Evolutionary conservation across 1,140 invertebrate genomes (phyloP), one percentile per base, ranked within the genome.

Genomic region (Aphelenchoides avenae): DNA sequence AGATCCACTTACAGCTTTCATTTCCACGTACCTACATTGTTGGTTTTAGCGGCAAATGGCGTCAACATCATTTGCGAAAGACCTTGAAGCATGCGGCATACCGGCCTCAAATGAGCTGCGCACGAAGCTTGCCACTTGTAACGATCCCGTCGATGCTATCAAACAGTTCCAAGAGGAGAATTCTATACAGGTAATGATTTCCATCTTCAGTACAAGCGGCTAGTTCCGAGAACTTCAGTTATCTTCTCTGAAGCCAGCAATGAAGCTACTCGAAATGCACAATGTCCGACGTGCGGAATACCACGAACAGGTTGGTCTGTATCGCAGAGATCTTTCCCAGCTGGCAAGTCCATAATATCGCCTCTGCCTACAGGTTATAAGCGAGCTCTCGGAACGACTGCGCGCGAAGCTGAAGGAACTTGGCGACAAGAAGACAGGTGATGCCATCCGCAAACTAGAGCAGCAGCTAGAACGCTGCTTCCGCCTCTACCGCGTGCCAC

Each of bases 231-330:
- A n/a, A 15, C 22, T 65, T 43, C 15, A 70, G 57, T 26, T 63
- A 13, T 43, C 61, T 37, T 61, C 52, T 34, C 33, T 68, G 24
- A 33, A 30, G 33, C 64, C 66, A 9, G 44, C 61, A 5, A 43
- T 67, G 27, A 70, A 68, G 27, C 40, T 68, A n/a, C 33, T 70
- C 11, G 66, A 68, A 29, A 39, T 70, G 22, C 67, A 67, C 29
- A 40, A 51, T 15, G 48, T 66, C 31, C 31, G 56, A 5, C 37
- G 67, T 4, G 26, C 47, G 9, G 66, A 68, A 9, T 67, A 50
- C 29, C 39, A 68, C 24, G 52, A 68, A 27, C 43, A 31, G 44
- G 66, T 66, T 31, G n/a, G n/a, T n/a, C n/a, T n/a, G n/a, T n/a
- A n/a, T n/a, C n/a, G n/a, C n/a, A n/a, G n/a, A n/a, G n/a, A n/a